phyloP scores from a whole-genome alignment of 2,888 invertebrate genomes.

The Anarsia innoxiella region DNA sequence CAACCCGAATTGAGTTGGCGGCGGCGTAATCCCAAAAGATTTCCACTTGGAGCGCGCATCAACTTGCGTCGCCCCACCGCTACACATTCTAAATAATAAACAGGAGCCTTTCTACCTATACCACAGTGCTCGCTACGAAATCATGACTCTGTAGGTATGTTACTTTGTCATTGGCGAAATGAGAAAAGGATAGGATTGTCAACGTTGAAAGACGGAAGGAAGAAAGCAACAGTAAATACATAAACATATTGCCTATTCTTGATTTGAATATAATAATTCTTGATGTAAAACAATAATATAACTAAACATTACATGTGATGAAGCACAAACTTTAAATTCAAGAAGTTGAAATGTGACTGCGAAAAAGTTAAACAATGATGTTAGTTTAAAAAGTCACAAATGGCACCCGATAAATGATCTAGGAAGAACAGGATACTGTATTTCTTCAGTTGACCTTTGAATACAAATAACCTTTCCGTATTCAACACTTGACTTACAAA shows the following conservation, averaged over 20 bases:
- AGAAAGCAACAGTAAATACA: too few relatives aligned
- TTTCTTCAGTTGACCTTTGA: slow-evolving; percentile 34
- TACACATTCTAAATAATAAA: slow-evolving; percentile 77
- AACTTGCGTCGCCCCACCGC: slow-evolving; percentile 64
- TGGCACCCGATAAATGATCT: slow-evolving; percentile 2
- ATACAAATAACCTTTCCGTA: slow-evolving; percentile 21
- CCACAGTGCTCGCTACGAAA: slow-evolving; percentile 9
- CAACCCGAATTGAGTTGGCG: slow-evolving; percentile 46
- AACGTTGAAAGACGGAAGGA: too few relatives aligned
- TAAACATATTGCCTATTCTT: too few relatives aligned
- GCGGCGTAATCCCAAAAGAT: slow-evolving; percentile 74
- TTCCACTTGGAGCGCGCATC: slow-evolving; percentile 75
- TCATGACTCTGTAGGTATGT: slow-evolving; percentile 2
- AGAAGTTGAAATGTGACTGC: too few relatives aligned
- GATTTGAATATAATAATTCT: too few relatives aligned
- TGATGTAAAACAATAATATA: too few relatives aligned
- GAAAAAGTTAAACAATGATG: slow-evolving; percentile 5
- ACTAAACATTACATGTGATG: too few relatives aligned
- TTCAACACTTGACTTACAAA: slow-evolving; percentile 2
- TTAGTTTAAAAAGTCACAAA: slow-evolving; percentile 3
- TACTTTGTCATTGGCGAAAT: too few relatives aligned
- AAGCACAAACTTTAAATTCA: too few relatives aligned
- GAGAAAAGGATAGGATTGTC: too few relatives aligned
- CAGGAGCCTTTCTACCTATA: slow-evolving; percentile 46
- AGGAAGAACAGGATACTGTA: slow-evolving; percentile 31